phyloP scores from a whole-genome alignment of 1,140 invertebrate genomes.

The Pogonomyrmex californicus region DNA sequence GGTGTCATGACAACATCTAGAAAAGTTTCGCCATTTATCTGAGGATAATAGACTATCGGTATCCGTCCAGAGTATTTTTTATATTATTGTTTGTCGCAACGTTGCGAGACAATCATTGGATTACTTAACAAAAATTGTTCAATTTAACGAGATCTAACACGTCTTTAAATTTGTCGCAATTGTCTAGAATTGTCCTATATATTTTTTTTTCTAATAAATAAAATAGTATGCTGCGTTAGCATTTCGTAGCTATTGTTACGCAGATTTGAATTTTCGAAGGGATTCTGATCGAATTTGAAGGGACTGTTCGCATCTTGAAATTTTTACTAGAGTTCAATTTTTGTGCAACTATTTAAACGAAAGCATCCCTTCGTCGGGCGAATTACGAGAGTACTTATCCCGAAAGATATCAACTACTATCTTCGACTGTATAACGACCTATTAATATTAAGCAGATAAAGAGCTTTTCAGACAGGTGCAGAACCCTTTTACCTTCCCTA shows the following conservation, averaged over 20 bases:
- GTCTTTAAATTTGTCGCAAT: too few species aligned
- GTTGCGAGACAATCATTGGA: too few species aligned
- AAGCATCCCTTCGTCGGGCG: neutral
- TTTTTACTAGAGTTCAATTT: neutral
- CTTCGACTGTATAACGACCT: slow-evolving; percentile 28
- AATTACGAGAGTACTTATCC: neutral
- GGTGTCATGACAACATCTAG: slow-evolving; percentile 10
- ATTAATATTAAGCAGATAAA: slow-evolving; percentile 61
- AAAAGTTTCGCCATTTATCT: slow-evolving; percentile 27
- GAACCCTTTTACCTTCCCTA: neutral
- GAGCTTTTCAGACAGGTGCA: neutral
- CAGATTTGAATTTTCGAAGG: neutral
- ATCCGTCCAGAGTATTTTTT: slow-evolving; percentile 34
- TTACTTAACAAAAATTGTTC: too few species aligned
- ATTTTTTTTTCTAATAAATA: neutral
- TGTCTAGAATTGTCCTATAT: too few species aligned
- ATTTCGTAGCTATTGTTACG: neutral
- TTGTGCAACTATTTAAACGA: slow-evolving; percentile 14
- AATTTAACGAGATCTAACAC: too few species aligned
- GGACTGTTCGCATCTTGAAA: neutral
- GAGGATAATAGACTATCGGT: slow-evolving; percentile 49
- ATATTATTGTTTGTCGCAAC: slow-evolving; percentile 22
- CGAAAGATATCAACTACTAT: neutral
- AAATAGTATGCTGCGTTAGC: neutral
- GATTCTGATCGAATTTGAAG: neutral